Conservation (phyloP, 2,113 vertebrate genomes). For the Chiloscyllium plagiosum region DNA sequence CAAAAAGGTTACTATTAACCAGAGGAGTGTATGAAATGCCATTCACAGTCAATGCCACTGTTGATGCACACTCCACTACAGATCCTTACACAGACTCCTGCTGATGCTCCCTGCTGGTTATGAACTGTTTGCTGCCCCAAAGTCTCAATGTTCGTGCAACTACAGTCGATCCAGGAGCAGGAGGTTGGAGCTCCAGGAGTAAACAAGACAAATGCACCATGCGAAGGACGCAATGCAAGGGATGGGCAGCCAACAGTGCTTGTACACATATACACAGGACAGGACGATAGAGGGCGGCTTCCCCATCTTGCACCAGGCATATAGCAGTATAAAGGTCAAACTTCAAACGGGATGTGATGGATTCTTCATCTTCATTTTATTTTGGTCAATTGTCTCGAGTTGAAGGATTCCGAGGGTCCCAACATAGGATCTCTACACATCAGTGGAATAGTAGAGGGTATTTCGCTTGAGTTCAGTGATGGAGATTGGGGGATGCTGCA, state of each 20-base stretch:
- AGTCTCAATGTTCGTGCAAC: neutral
- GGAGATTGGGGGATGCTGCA: conserved; percentile 91
- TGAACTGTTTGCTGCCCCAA: neutral
- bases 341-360: neutral
- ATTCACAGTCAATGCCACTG: neutral
- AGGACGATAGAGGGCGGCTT: neutral
- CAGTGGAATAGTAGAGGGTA: conserved; percentile 95
- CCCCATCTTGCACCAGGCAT: neutral
- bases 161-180: neutral
- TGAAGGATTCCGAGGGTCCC: neutral
- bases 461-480: conserved; percentile 91
- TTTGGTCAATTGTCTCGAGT: neutral
- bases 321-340: neutral
- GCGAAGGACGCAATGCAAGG: neutral
- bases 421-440: conserved; percentile 65
- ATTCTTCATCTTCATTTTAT: neutral
- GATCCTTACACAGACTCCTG: neutral
- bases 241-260: neutral
- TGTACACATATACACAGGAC: neutral
- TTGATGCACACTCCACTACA: neutral
- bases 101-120: neutral
- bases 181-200: neutral
- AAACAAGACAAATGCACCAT: neutral
- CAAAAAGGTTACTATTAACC: neutral
- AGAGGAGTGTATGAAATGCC: conserved; percentile 1